These are phyloP conservation scores for Tinea trinotella DNA, from an alignment of 2,888 invertebrate species.

Conservation along the genomic window DNA sequence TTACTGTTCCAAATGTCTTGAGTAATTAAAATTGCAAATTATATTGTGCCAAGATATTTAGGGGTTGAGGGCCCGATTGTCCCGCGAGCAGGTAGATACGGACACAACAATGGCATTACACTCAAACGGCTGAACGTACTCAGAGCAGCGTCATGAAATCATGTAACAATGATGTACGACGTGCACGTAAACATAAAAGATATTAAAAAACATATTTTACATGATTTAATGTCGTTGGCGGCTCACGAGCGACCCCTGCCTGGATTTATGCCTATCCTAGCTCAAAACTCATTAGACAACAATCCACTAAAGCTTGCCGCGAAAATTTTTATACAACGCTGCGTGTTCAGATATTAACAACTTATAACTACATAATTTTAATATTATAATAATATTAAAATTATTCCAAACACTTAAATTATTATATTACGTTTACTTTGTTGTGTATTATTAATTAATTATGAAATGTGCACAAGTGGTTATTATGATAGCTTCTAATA, in stretches of 20 bases:
- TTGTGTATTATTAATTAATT: too few relatives aligned
- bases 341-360: background rate
- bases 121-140: background rate
- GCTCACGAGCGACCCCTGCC: constrained; percentile 29
- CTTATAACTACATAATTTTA: too few relatives aligned
- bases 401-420: too few relatives aligned
- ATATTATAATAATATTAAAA: too few relatives aligned
- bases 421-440: too few relatives aligned
- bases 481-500: too few relatives aligned
- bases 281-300: constrained; percentile 48
- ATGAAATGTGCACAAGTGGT: too few relatives aligned
- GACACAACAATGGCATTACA: background rate
- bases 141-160: background rate
- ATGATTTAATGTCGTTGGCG: constrained; percentile 10
- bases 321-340: background rate
- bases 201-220: constrained; percentile 18
- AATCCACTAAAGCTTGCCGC: constrained; percentile 4
- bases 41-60: constrained; percentile 12
- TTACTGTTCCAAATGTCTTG: constrained; percentile 12
- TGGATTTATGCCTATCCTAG: constrained; percentile 49
- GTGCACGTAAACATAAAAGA: constrained; percentile 17
- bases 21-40: constrained; percentile 18
- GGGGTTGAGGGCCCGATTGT: background rate
- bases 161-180: background rate
- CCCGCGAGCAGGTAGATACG: background rate